These are phyloP conservation scores for Hydrotaea cyrtoneurina DNA, from an alignment of 2,888 invertebrate species.

Conservation along the genomic window DNA sequence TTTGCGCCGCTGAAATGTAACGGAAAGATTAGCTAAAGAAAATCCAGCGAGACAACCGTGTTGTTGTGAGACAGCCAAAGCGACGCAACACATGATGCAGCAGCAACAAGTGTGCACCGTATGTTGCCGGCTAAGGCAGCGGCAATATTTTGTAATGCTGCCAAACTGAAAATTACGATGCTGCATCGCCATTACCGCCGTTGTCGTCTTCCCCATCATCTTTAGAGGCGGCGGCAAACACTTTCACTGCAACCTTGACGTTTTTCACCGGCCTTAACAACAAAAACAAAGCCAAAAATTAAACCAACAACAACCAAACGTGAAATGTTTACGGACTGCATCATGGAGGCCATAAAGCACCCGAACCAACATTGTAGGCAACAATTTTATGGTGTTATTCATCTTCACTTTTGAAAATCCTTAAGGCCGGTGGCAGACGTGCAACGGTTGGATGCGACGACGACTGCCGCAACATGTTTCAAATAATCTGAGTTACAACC, in stretches of 20 bases:
- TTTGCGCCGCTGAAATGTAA: background rate
- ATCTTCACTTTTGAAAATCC: slow-evolving; percentile 30
- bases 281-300: slow-evolving; percentile 29
- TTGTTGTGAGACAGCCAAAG: slow-evolving; percentile 19
- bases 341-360: background rate
- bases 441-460: background rate
- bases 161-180: slow-evolving; percentile 62
- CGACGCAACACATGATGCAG: slow-evolving; percentile 40
- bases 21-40: slow-evolving; percentile 56
- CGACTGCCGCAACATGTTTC: background rate
- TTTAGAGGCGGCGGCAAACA: slow-evolving; percentile 67
- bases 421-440: background rate
- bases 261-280: background rate
- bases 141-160: slow-evolving; percentile 61
- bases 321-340: background rate
- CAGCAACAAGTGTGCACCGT: slow-evolving; percentile 8
- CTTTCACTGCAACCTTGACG: slow-evolving; percentile 73
- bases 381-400: slow-evolving; percentile 32
- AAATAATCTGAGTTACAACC: background rate
- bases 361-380: slow-evolving; percentile 4
- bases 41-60: slow-evolving; percentile 13
- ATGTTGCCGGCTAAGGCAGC: slow-evolving; percentile 17
- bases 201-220: slow-evolving; percentile 16
- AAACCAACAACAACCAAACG: background rate
- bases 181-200: slow-evolving; percentile 43